Conservation (phyloP, 1,140 invertebrate genomes). For the Drusus annulatus region DNA sequence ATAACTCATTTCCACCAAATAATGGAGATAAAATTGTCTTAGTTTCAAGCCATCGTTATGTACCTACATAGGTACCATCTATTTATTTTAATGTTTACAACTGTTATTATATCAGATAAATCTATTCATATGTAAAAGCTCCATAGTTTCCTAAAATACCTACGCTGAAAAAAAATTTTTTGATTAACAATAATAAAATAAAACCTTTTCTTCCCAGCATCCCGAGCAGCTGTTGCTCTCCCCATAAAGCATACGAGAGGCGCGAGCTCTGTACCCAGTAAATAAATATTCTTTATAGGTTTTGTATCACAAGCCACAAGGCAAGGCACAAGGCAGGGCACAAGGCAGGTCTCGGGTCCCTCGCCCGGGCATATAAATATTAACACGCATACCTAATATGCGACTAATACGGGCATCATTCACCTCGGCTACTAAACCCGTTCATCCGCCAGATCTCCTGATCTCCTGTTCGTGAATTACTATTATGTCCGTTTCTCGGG, state of each 20-base stretch:
- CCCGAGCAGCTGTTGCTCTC: background rate
- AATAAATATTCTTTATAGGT: constrained; percentile 47
- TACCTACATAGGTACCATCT: too few relatives aligned
- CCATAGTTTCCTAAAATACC: too few relatives aligned
- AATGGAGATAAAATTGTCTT: too few relatives aligned
- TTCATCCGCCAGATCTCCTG: background rate
- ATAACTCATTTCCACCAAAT: too few relatives aligned
- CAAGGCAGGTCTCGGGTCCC: background rate
- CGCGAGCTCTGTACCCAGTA: background rate
- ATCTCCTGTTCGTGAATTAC: constrained; percentile 6
- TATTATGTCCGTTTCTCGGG: constrained; percentile 21
- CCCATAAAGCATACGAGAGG: constrained; percentile 29
- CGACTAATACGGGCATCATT: constrained; percentile 36
- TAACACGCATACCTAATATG: constrained; percentile 34
- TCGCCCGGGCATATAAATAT: constrained; percentile 28
- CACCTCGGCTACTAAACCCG: constrained; percentile 30
- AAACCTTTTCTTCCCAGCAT: background rate
- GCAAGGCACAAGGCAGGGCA: background rate
- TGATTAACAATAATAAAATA: background rate
- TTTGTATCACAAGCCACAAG: constrained; percentile 27
- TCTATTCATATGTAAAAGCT: too few relatives aligned
- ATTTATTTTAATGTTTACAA: too few relatives aligned
- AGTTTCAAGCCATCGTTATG: too few relatives aligned
- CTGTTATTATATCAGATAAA: too few relatives aligned
- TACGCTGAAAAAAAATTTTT: too few relatives aligned